A percentile compares a stretch with the other conserved stretches of the same genome.
These are phyloP conservation scores for Falco rusticolus DNA, from an alignment of 2,797 vertebrate species.

Conservation along the genomic window DNA sequence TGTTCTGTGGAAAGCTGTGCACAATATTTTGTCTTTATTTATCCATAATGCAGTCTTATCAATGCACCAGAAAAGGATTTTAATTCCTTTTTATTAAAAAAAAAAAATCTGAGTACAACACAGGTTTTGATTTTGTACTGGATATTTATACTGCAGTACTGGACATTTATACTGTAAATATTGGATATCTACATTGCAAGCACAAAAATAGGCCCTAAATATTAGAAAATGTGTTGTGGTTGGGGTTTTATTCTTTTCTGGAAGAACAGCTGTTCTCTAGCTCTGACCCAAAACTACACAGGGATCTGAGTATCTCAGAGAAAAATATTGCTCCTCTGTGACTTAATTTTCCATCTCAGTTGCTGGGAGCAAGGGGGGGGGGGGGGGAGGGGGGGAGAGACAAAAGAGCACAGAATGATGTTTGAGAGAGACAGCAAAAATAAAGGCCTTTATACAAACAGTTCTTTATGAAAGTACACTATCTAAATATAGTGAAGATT, in stretches of 20 bases:
- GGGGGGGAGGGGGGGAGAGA: fast-evolving
- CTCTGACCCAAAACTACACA: not conserved
- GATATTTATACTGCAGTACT: not conserved
- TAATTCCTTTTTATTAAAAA: not conserved
- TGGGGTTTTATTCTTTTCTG: not conserved
- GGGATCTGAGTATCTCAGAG: not conserved
- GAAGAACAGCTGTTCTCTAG: not conserved
- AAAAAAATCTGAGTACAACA: not conserved
- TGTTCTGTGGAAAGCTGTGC: not conserved
- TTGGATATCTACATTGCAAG: not conserved
- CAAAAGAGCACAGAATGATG: not conserved
- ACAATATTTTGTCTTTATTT: not conserved
- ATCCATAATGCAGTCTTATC: not conserved
- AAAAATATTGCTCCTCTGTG: not conserved
- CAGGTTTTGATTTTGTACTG: not conserved
- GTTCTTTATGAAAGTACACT: not conserved
- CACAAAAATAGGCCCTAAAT: not conserved
- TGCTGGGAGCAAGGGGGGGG: not conserved
- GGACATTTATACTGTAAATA: not conserved
- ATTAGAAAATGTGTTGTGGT: not conserved
- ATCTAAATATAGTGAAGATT: not conserved
- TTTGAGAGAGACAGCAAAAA: not conserved
- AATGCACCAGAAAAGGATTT: not conserved
- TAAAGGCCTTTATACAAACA: not conserved
- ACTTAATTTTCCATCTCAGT: not conserved